Evolutionary conservation across 1,140 invertebrate species (phyloP), one percentile per base, ranked within the genome.

Genomic region (Trichomalopsis sarcophagae): DNA sequence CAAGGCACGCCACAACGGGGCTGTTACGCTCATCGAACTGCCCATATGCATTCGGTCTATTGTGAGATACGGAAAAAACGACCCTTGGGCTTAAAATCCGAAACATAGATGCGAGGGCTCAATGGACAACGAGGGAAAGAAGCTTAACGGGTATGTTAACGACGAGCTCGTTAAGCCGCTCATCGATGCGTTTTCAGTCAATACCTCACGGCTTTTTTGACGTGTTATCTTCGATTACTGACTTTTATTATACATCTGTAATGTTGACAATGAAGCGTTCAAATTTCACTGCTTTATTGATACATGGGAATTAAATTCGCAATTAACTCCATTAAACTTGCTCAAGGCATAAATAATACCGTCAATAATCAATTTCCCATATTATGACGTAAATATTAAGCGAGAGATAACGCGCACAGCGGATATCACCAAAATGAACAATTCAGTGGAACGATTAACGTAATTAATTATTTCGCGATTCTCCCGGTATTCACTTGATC

Each of bases 391-490:
- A 5, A 5, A 40, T 36, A 36, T 79, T 30, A 17, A 62, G 13
- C 50, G 36, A 79, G 77, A 36, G 10, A n/a, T 62, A 79, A 30
- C 40, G 2, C 55, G 44, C 44, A 30, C 17, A 23, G 27, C 5
- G 2, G 47, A 23, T 0, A 71, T 14, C 55, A 69, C 5, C 78
- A 14, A 80, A 80, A 85, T 87, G 87, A 87, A 87, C 87, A 84
- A 87, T 88, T 88, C 88, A 87, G 86, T 84, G 33, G n/a, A 47
- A 86, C 83, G 81, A 88, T 88, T 88, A 88, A 87, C 86, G 75
- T 81, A 82, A 87, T 87, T 87, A 87, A 87, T 87, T 88, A 87
- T 87, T 84, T 81, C n/a, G 79, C 68, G 77, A 87, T 87, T 86
- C 74, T 78, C 78, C 77, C 78, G 23, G 80, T 69, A 86, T 85